Base-by-base conservation (phyloP, 2,888 invertebrate species). In the Blastobasis lacticolella region DNA sequence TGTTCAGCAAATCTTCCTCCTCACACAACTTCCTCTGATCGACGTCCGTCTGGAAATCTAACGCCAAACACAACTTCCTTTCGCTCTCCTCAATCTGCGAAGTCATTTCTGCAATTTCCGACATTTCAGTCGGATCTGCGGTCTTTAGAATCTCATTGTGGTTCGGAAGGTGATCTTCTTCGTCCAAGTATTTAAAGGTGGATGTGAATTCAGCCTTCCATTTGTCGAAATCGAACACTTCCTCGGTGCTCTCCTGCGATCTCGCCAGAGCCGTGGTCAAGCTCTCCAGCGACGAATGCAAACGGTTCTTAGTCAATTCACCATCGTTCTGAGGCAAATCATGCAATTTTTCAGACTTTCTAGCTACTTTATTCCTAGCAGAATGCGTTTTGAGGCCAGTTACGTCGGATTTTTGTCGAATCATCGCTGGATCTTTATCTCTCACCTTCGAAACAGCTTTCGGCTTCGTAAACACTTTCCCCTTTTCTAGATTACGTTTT, bases 11-110 rank as follows among this genome's bases (percentile, higher is more conserved):
- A 57, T 94, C 94, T 64, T 95, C 94, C 63, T 94, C 94, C 58
- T 94, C 94, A 4, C 93, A 92, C 37, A 95, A 69, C 65, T 94
- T 92, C 57, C 92, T 90, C 55, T 93, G 92, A 70, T 94, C 94
- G 41, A 93, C 94, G 58, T 94, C 94, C 0, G 91, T 89, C 62
- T 91, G 89, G 63, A 91, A 91, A 67, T 91, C 91, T 40, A 92
- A 76, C 6, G 90, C 90, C 66, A 92, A 90, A 56, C 90, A 88
- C n/a, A 88, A 85, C 62, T 90, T 90, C 56, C 84, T 83, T 55
- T 90, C 87, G 51, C 89, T 90, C 57, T 90, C 89, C 55, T 89
- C 89, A 8, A 89, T 85, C 59, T 87, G 81, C 49, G 89, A 82
- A 56, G 87, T 89, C 89, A 86, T 86, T 58, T 86, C 81, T 0